Percentiles rank a stretch among this genome's conserved stretches.
Evolutionary conservation across 23 tunicate species (phyloP).

Genomic region (Phallusia fumigata): DNA sequence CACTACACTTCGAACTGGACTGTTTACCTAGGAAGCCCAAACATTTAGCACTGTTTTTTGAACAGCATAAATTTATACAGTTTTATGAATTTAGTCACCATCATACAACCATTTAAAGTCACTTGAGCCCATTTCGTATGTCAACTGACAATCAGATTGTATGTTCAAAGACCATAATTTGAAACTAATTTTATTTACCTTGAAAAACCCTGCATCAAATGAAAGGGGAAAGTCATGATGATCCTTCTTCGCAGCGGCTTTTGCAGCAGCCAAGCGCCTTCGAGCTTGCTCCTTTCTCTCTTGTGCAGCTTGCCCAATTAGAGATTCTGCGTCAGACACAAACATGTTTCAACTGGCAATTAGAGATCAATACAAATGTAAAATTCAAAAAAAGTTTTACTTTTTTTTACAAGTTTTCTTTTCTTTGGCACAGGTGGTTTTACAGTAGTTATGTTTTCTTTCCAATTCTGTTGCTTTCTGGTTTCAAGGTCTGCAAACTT

Average conservation of each 20-base stretch:
- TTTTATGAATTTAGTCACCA: too few species aligned
- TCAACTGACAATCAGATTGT: too few species aligned
- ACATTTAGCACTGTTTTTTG: neutral
- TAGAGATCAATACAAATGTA: neutral
- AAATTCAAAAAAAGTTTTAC: neutral
- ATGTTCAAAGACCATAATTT: too few species aligned
- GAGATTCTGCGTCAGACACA: neutral
- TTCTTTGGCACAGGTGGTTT: neutral
- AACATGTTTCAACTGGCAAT: neutral
- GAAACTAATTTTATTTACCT: conserved; percentile 34
- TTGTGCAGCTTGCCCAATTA: conserved; percentile 16
- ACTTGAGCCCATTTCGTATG: too few species aligned
- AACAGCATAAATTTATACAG: too few species aligned
- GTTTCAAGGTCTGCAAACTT: conserved; percentile 52
- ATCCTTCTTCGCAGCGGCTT: conserved; percentile 62
- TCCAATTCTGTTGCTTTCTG: conserved; percentile 48
- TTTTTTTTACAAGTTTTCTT: conserved; percentile 36
- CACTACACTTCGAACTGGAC: conserved; percentile 44
- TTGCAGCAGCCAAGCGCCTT: conserved; percentile 63
- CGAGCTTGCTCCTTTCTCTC: conserved; percentile 65
- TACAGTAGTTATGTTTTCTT: neutral
- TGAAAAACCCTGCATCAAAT: conserved; percentile 87
- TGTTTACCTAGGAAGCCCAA: conserved; percentile 50
- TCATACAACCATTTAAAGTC: too few species aligned
- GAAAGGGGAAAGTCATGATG: conserved; percentile 26